Conservation (phyloP, 1,140 invertebrate species). For the Drosophila murphyi region DNA sequence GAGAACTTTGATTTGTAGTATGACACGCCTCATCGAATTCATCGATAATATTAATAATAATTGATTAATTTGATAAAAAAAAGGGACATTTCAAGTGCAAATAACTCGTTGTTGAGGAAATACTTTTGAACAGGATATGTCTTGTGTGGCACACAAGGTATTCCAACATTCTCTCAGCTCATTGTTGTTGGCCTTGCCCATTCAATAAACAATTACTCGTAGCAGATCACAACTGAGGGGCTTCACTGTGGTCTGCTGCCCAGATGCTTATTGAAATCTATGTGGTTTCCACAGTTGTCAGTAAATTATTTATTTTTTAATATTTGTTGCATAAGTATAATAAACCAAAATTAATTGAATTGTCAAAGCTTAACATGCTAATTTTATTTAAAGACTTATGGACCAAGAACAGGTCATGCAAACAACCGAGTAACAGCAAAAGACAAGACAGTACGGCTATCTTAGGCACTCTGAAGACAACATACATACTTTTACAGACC, state of each 20-base stretch:
- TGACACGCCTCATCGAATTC: no score
- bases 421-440: conserved; percentile 1
- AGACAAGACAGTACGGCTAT: background rate
- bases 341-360: conserved; percentile 70
- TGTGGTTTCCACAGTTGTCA: conserved; percentile 8
- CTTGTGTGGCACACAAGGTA: background rate
- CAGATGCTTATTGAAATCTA: conserved; percentile 12
- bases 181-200: conserved; percentile 24
- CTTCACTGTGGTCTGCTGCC: conserved; percentile 37
- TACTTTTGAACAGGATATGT: conserved; percentile 16
- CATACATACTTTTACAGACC: no score
- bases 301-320: conserved; percentile 10
- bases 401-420: conserved; percentile 20
- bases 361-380: conserved; percentile 61
- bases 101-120: background rate
- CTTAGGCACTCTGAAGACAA: no score
- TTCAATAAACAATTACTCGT: background rate
- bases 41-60: no score
- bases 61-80: no score
- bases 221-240: background rate
- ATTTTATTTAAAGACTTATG: conserved; percentile 28
- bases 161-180: conserved; percentile 30
- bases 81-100: background rate
- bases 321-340: conserved; percentile 24
- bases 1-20: no score